phyloP scores from a whole-genome alignment of 2,888 invertebrate species.

The Leptodirus hochenwartii region DNA sequence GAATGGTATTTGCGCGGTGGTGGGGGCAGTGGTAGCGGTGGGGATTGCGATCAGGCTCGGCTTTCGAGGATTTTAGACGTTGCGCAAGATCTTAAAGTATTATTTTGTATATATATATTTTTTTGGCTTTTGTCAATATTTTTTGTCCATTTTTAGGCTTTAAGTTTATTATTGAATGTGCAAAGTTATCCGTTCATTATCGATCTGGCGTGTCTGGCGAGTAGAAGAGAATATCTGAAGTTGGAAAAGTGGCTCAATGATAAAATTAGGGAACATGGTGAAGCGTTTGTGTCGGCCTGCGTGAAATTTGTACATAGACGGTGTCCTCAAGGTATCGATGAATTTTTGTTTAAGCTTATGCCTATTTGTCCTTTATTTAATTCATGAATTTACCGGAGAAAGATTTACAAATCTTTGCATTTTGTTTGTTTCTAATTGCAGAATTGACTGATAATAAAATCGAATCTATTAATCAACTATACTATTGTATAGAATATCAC shows the following conservation, averaged over 20 bases:
- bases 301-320: conserved; percentile 77
- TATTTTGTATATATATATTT: too few species aligned
- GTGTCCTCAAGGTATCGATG: conserved; percentile 69
- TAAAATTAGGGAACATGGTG: conserved; percentile 91
- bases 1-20: conserved; percentile 87
- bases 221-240: conserved; percentile 90
- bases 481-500: too few species aligned
- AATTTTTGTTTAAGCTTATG: too few species aligned
- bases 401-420: too few species aligned
- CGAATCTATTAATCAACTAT: too few species aligned
- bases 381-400: too few species aligned
- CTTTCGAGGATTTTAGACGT: conserved; percentile 90
- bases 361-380: too few species aligned
- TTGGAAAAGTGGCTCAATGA: conserved; percentile 97
- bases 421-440: too few species aligned
- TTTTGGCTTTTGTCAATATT: too few species aligned
- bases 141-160: too few species aligned
- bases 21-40: too few species aligned
- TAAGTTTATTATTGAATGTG: conserved; percentile 78
- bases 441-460: too few species aligned
- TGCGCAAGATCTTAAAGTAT: conserved; percentile 84
- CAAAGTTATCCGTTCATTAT: conserved; percentile 92
- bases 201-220: conserved; percentile 93
- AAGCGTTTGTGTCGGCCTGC: conserved; percentile 69
- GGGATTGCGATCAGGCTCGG: conserved; percentile 87